A percentile compares a stretch with the other conserved stretches of the same genome.
Conservation (phyloP, 2,113 vertebrate species). For the Tauraco erythrolophus region DNA sequence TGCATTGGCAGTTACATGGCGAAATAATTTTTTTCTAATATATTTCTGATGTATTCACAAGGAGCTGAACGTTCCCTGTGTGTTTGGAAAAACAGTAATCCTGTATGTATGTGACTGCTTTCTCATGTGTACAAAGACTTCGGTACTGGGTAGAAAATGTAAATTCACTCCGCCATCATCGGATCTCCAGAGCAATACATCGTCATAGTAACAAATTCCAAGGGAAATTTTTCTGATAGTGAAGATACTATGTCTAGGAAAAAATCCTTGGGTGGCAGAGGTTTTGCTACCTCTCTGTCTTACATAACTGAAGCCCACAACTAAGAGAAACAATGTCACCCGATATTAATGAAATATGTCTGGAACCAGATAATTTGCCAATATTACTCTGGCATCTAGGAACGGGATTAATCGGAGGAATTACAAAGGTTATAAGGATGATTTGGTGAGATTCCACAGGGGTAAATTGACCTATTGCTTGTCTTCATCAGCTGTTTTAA, state of each 20-base stretch:
- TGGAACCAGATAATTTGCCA: background rate
- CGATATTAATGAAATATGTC: background rate
- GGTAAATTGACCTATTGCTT: conserved; percentile 11
- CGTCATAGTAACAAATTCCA: background rate
- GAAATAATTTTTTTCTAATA: background rate
- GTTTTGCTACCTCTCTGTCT: background rate
- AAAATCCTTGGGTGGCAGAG: background rate
- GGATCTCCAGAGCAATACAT: background rate
- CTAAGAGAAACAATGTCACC: background rate
- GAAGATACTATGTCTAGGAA: background rate
- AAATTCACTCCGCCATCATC: background rate
- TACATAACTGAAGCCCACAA: background rate
- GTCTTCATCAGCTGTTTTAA: conserved; percentile 17
- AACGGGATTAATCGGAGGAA: background rate
- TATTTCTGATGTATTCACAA: background rate
- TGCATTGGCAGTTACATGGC: background rate
- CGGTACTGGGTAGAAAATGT: background rate
- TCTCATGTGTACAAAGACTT: background rate
- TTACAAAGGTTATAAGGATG: conserved; percentile 11
- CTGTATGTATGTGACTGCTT: background rate
- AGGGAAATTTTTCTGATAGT: background rate
- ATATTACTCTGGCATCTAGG: background rate
- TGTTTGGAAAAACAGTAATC: background rate
- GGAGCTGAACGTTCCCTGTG: background rate
- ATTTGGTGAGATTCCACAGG: background rate